Conservation (phyloP, 2,797 vertebrate species). For the Phoeniculus purpureus region DNA sequence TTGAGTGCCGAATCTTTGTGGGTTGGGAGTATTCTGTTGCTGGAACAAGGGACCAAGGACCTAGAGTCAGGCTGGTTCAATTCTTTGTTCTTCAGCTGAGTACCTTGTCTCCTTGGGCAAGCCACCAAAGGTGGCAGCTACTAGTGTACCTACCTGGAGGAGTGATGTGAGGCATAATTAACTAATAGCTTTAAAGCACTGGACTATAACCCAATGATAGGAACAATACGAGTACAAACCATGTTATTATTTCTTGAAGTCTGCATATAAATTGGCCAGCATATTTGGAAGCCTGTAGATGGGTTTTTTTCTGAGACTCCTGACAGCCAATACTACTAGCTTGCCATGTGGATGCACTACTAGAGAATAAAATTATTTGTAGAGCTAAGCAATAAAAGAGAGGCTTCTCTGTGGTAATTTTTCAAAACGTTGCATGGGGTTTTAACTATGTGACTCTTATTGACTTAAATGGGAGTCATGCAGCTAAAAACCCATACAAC, state of each 20-base stretch:
- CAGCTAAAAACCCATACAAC: constrained; percentile 56
- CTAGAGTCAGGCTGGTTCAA: background rate
- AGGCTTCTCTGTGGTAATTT: constrained; percentile 52
- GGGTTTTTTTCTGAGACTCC: background rate
- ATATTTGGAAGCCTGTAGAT: constrained; percentile 23
- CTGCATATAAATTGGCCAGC: background rate
- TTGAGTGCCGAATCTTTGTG: constrained; percentile 41
- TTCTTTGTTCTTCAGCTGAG: constrained; percentile 8
- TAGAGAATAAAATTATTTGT: constrained; percentile 51
- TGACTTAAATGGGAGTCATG: constrained; percentile 71
- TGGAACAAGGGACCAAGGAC: constrained; percentile 6
- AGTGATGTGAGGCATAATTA: constrained; percentile 35
- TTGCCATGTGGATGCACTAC: constrained; percentile 22
- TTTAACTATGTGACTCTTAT: constrained; percentile 64
- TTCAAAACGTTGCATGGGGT: constrained; percentile 55
- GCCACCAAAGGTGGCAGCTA: constrained; percentile 28
- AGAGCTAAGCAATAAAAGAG: constrained; percentile 40
- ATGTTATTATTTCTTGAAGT: constrained; percentile 31
- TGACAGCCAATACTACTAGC: background rate
- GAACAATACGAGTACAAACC: constrained; percentile 33
- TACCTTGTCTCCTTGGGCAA: background rate
- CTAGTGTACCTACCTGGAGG: constrained; percentile 11
- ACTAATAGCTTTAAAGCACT: constrained; percentile 38
- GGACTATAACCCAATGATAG: background rate
- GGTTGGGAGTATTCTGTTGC: constrained; percentile 3